A percentile compares a stretch with the other conserved stretches of the same genome.
phyloP scores from a whole-genome alignment of 2,797 vertebrate species.

The Odontamblyopus rebecca region DNA sequence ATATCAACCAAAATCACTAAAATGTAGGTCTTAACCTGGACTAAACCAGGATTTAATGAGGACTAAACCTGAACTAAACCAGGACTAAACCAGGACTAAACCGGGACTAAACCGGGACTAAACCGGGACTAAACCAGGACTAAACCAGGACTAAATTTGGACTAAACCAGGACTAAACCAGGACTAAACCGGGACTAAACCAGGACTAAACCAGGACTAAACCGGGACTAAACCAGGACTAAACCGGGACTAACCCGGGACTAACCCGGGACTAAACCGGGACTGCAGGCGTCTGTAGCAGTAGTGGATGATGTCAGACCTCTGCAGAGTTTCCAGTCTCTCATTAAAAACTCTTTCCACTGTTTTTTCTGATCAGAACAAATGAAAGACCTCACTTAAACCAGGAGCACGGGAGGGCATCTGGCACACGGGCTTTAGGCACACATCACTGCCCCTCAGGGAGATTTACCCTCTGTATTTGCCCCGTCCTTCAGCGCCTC shows the following conservation, averaged over 20 bases:
- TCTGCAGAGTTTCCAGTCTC: conserved; percentile 24
- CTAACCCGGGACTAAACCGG: not conserved
- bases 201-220: not conserved
- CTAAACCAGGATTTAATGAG: not conserved
- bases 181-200: not conserved
- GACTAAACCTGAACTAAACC: not conserved
- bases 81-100: not conserved
- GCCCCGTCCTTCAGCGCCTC: too few relatives aligned
- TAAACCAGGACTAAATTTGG: not conserved
- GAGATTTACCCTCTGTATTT: too few relatives aligned
- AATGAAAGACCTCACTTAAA: not conserved
- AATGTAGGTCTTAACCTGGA: not conserved
- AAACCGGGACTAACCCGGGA: not conserved
- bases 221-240: not conserved
- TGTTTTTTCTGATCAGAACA: not conserved
- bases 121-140: not conserved
- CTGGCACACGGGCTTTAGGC: too few relatives aligned
- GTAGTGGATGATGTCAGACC: conserved; percentile 7
- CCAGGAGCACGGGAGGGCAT: too few relatives aligned
- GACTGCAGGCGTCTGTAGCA: not conserved
- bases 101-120: not conserved
- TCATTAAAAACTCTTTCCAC: conserved; percentile 11
- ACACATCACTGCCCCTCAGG: too few relatives aligned
- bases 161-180: not conserved
- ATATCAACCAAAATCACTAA: too few relatives aligned